Percentiles rank a stretch among this genome's conserved stretches.
Conservation (phyloP, 2,113 vertebrate species). For the Sturnira hondurensis region DNA sequence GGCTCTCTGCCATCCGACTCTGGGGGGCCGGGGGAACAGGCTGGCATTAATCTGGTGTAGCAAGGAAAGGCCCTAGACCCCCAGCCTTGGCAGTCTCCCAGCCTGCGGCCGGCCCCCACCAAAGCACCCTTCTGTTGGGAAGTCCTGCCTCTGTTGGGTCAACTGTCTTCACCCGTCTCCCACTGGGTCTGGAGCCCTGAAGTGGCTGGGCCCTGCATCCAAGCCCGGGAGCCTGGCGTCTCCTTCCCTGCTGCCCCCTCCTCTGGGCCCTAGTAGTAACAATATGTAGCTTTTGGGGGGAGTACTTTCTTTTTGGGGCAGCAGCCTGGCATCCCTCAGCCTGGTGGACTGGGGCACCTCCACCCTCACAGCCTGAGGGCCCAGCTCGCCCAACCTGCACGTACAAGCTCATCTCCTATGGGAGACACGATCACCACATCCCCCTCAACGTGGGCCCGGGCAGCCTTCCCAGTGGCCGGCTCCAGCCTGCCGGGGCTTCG, state of each 20-base stretch:
- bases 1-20: conserved; percentile 99
- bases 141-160: neutral
- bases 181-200: neutral
- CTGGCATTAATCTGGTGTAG: neutral
- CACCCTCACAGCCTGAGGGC: neutral
- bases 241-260: neutral
- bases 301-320: neutral
- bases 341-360: neutral
- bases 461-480: neutral
- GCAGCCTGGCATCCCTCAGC: too few species aligned
- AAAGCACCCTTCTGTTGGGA: neutral
- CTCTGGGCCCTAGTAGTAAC: neutral
- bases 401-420: rapidly evolving
- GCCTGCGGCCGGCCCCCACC: neutral
- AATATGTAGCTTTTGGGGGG: too few species aligned
- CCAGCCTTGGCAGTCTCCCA: neutral
- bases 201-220: neutral
- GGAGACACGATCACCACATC: rapidly evolving
- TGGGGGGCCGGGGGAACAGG: conserved; percentile 70
- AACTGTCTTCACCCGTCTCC: too few species aligned
- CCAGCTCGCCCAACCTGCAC: neutral
- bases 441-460: rapidly evolving
- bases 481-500: neutral
- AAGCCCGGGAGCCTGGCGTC: rapidly evolving
- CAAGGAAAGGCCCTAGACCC: neutral